Base-by-base conservation (phyloP, 1,140 invertebrate species). In the Acromyrmex charruanus region DNA sequence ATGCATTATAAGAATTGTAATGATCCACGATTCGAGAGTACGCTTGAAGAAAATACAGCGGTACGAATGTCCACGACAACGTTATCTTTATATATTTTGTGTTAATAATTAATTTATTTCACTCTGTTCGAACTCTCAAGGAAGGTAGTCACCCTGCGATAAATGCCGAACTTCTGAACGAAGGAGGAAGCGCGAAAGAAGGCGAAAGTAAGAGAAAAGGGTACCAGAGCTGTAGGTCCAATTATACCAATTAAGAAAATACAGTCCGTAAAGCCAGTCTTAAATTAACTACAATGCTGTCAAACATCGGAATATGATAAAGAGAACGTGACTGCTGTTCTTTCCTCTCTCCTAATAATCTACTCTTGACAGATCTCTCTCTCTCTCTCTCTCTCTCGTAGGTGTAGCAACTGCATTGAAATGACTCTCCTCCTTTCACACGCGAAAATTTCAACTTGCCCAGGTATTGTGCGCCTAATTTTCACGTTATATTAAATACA, bases 301-400 rank as follows among this genome's bases (percentile, higher is more conserved):
- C 69, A 89, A 90, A 90, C 85, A 89, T 86, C 80, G 53, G 87
- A 69, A 89, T 90, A 90, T 82, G 80, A 82, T 82, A 82, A 82
- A 74, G 69, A 75, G 69, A 84, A 74, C 55, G 55, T 75, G 51
- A 66, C 65, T 55, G 65, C 35, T 71, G 68, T 53, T 49, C 25
- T 44, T 74, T 7, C 18, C 39, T 61, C 14, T 18, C 25, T 74
- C 7, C 39, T 61, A 74, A 31, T 28, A 44, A 44, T 44, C 39
- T 39, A 35, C 53, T 35, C 66, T 49, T 14, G 35, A 80, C 25
- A 21, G 7, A 72, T 82, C 53, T 59, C 21, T 82, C 53, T 59
- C 21, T 28, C 28, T 28, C 28, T 28, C 28, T 28, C 28, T 28
- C 28, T 31, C 28, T 31, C 3, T 31, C 3, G 35, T 69, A 55